Evolutionary conservation across 2,113 vertebrate genomes (phyloP).

Genomic region (Hemibates koningsi): DNA sequence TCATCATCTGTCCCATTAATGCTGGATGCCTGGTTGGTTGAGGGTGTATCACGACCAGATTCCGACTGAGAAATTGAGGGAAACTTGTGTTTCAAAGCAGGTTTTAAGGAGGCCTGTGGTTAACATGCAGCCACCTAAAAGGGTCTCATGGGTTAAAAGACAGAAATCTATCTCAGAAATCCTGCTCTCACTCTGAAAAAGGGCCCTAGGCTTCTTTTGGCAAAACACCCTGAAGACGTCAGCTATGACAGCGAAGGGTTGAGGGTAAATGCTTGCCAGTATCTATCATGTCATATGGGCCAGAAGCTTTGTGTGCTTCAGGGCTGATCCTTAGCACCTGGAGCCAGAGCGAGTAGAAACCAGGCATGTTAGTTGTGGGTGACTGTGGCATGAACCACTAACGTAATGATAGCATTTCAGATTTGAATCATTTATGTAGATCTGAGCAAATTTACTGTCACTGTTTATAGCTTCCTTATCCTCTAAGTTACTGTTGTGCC

Average conservation of each 20-base stretch:
- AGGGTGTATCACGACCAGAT: conserved; percentile 80
- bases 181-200: not conserved
- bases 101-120: not conserved
- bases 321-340: conserved; percentile 12
- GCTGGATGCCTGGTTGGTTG: conserved; percentile 83
- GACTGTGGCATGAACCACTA: not conserved
- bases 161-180: not conserved
- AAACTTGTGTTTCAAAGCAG: not conserved
- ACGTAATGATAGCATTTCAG: not conserved
- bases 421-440: not conserved
- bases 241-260: not conserved
- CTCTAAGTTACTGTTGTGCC: not conserved
- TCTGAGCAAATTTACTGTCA: not conserved
- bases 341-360: not conserved
- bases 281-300: conserved; percentile 28
- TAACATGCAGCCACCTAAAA: not conserved
- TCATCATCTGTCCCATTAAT: conserved; percentile 94
- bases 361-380: not conserved
- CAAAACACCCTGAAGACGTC: not conserved
- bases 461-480: not conserved
- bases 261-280: conserved; percentile 13
- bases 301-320: conserved; percentile 7
- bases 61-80: conserved; percentile 58
- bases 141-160: not conserved
- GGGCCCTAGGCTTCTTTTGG: not conserved